phyloP scores from a whole-genome alignment of 2,888 invertebrate genomes.

The Cephus pygmeus region DNA sequence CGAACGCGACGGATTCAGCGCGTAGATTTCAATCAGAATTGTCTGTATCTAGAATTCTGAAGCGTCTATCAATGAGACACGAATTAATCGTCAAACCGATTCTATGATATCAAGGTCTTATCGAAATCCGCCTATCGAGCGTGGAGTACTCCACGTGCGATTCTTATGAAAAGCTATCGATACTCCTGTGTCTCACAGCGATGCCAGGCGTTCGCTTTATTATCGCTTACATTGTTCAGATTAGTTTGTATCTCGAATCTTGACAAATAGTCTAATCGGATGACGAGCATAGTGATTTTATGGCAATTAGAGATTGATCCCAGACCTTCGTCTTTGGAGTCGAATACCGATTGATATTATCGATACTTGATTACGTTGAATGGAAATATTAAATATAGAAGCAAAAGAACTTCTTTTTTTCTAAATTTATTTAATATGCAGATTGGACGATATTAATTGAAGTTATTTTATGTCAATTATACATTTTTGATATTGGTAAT shows the following conservation, averaged over 20 bases:
- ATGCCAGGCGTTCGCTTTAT: not conserved
- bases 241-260: not conserved
- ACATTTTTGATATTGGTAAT: too few species aligned
- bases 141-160: not conserved
- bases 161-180: not conserved
- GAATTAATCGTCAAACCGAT: not conserved
- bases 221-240: not conserved
- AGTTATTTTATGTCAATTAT: too few species aligned
- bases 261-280: not conserved
- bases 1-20: slow-evolving; percentile 47
- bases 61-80: not conserved
- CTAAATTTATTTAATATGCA: too few species aligned
- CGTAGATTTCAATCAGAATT: slow-evolving; percentile 60
- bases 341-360: too few species aligned
- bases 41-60: not conserved
- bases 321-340: too few species aligned
- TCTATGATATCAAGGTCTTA: not conserved
- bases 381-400: too few species aligned
- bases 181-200: not conserved
- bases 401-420: too few species aligned
- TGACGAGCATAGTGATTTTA: not conserved
- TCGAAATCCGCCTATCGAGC: not conserved
- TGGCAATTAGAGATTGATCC: not conserved
- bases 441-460: too few species aligned
- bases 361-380: too few species aligned